Conservation (phyloP, 2,888 invertebrate species). For the Noctua janthina region DNA sequence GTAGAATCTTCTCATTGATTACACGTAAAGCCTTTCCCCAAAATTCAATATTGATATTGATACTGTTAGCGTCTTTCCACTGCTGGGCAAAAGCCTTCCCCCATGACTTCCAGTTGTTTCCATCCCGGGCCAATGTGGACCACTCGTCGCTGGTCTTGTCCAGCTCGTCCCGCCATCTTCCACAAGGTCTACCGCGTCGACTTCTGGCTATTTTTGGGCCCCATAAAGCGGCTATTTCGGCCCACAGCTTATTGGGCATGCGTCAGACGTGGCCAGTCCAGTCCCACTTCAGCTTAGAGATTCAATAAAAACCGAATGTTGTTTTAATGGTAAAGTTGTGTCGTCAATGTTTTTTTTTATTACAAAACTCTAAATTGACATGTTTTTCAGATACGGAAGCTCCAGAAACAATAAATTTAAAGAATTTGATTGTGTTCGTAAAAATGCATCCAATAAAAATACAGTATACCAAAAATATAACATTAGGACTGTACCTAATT, state of each 20-base stretch:
- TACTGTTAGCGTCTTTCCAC: too few relatives aligned
- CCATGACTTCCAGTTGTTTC: too few relatives aligned
- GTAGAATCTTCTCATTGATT: not conserved
- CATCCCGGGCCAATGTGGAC: too few relatives aligned
- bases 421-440: slow-evolving; percentile 3
- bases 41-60: not conserved
- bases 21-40: not conserved
- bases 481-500: slow-evolving; percentile 18
- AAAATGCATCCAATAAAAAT: slow-evolving; percentile 26
- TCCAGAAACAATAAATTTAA: slow-evolving; percentile 5
- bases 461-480: slow-evolving; percentile 10
- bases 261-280: too few relatives aligned
- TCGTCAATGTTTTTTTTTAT: not conserved
- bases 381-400: slow-evolving; percentile 42
- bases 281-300: too few relatives aligned
- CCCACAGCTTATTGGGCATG: too few relatives aligned
- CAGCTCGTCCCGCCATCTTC: too few relatives aligned
- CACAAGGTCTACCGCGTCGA: too few relatives aligned
- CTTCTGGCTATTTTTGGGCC: too few relatives aligned
- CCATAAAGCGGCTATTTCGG: too few relatives aligned
- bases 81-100: too few relatives aligned
- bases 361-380: not conserved
- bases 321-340: not conserved
- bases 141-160: too few relatives aligned
- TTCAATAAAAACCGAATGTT: not conserved